Evolutionary conservation across 1,140 invertebrate genomes (phyloP).

Genomic region (Tachypleus tridentatus): DNA sequence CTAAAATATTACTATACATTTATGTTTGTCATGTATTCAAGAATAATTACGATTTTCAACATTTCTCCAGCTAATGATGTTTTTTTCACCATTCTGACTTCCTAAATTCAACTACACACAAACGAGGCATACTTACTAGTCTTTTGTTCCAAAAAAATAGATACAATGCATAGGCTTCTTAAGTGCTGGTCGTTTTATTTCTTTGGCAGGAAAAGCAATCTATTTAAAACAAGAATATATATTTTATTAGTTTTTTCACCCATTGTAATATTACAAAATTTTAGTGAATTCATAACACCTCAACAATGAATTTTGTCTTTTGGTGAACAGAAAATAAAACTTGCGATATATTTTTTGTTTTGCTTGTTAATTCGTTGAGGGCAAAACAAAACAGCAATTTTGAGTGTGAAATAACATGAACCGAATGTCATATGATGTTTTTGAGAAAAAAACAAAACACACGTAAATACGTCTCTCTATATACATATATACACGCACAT

Average conservation of each 20-base stretch:
- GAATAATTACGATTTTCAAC: too few relatives aligned
- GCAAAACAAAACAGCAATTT: not conserved
- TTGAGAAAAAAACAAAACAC: too few relatives aligned
- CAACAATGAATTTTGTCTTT: not conserved
- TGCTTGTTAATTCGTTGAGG: not conserved
- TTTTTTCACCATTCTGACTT: too few relatives aligned
- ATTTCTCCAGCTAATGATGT: too few relatives aligned
- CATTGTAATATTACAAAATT: not conserved
- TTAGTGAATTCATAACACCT: not conserved
- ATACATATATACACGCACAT: too few relatives aligned
- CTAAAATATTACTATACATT: too few relatives aligned
- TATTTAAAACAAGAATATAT: not conserved
- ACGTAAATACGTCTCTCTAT: too few relatives aligned
- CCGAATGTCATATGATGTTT: too few relatives aligned
- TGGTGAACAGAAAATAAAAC: not conserved
- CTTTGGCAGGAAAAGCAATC: constrained; percentile 2
- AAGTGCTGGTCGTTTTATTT: constrained; percentile 2
- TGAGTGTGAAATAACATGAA: not conserved
- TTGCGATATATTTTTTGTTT: not conserved
- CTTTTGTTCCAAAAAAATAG: constrained; percentile 85
- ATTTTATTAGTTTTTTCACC: not conserved
- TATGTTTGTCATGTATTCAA: too few relatives aligned
- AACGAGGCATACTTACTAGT: constrained; percentile 38
- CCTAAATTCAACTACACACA: not conserved
- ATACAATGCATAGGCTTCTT: constrained; percentile 52